Evolutionary conservation across 2,113 vertebrate genomes (phyloP).

Genomic region (Albula glossodonta): DNA sequence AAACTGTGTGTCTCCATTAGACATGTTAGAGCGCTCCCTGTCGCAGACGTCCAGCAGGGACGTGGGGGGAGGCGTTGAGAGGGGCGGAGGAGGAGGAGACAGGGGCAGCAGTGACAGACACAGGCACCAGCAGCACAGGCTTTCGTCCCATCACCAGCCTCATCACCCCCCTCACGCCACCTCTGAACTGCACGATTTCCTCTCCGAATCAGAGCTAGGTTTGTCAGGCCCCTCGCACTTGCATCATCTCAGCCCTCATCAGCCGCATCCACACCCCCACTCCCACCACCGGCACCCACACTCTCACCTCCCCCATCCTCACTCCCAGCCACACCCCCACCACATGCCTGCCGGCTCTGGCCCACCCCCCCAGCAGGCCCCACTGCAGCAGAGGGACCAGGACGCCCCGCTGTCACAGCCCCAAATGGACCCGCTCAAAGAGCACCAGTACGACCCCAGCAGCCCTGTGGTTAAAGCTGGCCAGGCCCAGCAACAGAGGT

Average conservation of each 20-base stretch:
- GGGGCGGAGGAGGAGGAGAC: conserved; percentile 52
- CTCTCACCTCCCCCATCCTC: conserved; percentile 61
- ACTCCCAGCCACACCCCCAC: conserved; percentile 61
- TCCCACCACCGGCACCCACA: conserved; percentile 60
- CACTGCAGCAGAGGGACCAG: conserved; percentile 52
- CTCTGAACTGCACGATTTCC: conserved; percentile 65
- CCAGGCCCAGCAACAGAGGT: conserved; percentile 68
- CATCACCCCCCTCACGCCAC: conserved; percentile 56
- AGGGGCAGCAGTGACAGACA: conserved; percentile 50
- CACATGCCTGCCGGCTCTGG: conserved; percentile 53
- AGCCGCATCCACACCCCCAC: conserved; percentile 52
- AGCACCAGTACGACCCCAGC: conserved; percentile 72
- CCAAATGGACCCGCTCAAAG: conserved; percentile 72
- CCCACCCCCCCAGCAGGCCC: conserved; percentile 46
- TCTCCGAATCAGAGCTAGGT: conserved; percentile 64
- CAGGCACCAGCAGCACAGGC: conserved; percentile 58
- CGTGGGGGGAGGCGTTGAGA: conserved; percentile 50
- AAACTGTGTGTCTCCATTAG: conserved; percentile 64
- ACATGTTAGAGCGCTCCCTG: conserved; percentile 68
- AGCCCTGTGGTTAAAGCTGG: conserved; percentile 70
- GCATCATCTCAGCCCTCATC: conserved; percentile 58
- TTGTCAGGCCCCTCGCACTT: conserved; percentile 60
- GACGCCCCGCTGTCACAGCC: conserved; percentile 57
- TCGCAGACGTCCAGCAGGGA: conserved; percentile 57
- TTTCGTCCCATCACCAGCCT: conserved; percentile 58